Conservation (phyloP, 1,140 invertebrate species). For the Drosophila persimilis region DNA sequence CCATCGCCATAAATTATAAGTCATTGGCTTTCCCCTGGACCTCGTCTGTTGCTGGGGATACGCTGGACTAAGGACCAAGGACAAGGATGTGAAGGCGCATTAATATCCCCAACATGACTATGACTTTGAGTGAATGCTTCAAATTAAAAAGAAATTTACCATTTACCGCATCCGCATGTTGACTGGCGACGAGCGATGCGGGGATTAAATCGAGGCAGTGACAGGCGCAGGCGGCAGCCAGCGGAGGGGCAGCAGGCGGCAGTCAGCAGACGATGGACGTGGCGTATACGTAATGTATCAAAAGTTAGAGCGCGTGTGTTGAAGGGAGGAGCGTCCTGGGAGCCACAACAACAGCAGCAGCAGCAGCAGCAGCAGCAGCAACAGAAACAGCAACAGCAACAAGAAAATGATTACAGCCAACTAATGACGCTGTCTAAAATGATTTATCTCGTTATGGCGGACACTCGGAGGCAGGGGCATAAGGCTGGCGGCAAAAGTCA, state of each 20-base stretch:
- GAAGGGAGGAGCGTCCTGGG: constrained; percentile 4
- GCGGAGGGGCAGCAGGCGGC: not conserved
- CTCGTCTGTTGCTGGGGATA: constrained; percentile 16
- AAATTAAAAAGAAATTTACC: constrained; percentile 83
- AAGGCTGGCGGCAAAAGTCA: constrained; percentile 50
- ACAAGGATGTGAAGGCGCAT: constrained; percentile 45
- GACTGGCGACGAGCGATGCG: constrained; percentile 26
- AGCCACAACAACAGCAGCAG: constrained; percentile 12
- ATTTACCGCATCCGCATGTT: constrained; percentile 59
- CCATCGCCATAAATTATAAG: constrained; percentile 81
- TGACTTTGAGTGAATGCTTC: constrained; percentile 82
- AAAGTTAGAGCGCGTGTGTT: constrained; percentile 43
- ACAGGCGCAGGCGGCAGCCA: constrained; percentile 21
- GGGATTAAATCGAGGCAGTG: constrained; percentile 55
- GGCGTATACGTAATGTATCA: constrained; percentile 73
- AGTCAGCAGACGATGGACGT: constrained; percentile 10
- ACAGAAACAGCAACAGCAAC: constrained; percentile 35
- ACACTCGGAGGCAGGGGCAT: not conserved
- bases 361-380: not conserved
- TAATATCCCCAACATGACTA: constrained; percentile 79
- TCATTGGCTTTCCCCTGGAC: constrained; percentile 60
- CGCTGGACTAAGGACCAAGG: constrained; percentile 16
- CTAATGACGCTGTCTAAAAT: constrained; percentile 82
- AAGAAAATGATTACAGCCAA: constrained; percentile 77
- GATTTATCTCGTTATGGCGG: constrained; percentile 79